Base-by-base conservation (phyloP, 2,888 invertebrate genomes). In the Cerceris rybyensis region DNA sequence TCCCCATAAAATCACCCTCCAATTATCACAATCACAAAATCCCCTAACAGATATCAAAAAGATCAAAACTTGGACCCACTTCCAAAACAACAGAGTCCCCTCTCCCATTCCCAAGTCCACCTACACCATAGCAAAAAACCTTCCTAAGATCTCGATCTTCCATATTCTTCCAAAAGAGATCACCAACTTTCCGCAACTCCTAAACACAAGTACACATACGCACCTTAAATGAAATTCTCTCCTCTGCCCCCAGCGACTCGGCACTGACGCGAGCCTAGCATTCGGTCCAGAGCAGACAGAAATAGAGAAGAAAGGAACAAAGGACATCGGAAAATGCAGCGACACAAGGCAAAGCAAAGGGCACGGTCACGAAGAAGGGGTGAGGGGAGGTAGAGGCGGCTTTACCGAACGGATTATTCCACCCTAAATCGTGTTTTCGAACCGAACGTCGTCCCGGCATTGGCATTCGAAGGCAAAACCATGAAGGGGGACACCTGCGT, bases 361-460 rank as follows among this genome's bases (percentile, higher is more conserved):
- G 65, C 59, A 66, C 42, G 52, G 72, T 28, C 39, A 8, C 54
- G 16, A 16, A 49, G 50, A 46, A 17, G 8, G 59, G 11, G 55
- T 14, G 42, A 11, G 9, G 14, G n/a, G 65, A 39, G 60, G 7
- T 16, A 59, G 57, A 59, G 66, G 55, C 16, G 50, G 58, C 85
- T 85, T 85, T 85, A 70, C 85, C 80, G 80, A 83, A 85, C 82
- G 85, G 85, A 85, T 85, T 85, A 85, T 85, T 85, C 86, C 86
- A 86, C 86, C 85, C 85, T 85, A 85, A 85, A 84, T 85, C 85
- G 86, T 85, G 86, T 85, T 85, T 85, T 86, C 84, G 81, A 78
- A 60, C 59, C 80, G 72, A 80, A 80, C 82, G 77, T 80, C 80
- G 77, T 70, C 70, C 77, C 77, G 77, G 82, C 85, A 83, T 85